phyloP scores from a whole-genome alignment of 64 coral and sea anemone species.

The Pocillopora verrucosa region DNA sequence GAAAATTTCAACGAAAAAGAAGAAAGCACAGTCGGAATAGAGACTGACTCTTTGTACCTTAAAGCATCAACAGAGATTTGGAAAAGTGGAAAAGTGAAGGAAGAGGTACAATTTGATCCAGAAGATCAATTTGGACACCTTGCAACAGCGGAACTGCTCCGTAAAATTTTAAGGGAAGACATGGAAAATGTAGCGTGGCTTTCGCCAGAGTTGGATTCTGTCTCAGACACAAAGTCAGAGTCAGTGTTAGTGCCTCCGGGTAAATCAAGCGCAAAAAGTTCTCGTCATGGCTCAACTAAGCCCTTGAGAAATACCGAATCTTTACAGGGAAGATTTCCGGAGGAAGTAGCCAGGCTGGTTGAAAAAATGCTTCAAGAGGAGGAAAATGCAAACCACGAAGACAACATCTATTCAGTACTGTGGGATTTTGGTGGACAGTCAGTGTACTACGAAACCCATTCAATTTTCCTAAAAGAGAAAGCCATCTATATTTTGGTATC shows the following conservation, averaged over 20 bases:
- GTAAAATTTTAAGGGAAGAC: not conserved
- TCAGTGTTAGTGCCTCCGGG: too few species aligned
- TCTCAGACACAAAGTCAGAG: too few species aligned
- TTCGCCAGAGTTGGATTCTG: too few species aligned
- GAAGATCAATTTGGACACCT: not conserved
- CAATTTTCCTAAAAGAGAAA: slow-evolving; percentile 1
- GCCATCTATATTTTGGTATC: slow-evolving; percentile 5
- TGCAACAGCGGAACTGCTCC: not conserved
- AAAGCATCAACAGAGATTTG: not conserved
- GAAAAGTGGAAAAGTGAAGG: not conserved
- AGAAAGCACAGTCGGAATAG: not conserved
- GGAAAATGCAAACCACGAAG: not conserved
- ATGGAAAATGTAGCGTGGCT: too few species aligned
- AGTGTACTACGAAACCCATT: not conserved
- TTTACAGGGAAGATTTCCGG: not conserved
- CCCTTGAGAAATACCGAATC: too few species aligned
- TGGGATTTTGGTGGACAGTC: slow-evolving; percentile 5
- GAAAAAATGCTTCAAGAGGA: not conserved
- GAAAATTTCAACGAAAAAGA: not conserved
- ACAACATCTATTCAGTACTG: not conserved
- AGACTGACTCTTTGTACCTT: not conserved
- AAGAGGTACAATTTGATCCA: not conserved
- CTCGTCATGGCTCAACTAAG: too few species aligned
- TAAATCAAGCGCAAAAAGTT: too few species aligned
- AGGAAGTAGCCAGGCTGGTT: not conserved